Conservation (phyloP, 2,888 invertebrate species). For the Pasiphila rectangulata region DNA sequence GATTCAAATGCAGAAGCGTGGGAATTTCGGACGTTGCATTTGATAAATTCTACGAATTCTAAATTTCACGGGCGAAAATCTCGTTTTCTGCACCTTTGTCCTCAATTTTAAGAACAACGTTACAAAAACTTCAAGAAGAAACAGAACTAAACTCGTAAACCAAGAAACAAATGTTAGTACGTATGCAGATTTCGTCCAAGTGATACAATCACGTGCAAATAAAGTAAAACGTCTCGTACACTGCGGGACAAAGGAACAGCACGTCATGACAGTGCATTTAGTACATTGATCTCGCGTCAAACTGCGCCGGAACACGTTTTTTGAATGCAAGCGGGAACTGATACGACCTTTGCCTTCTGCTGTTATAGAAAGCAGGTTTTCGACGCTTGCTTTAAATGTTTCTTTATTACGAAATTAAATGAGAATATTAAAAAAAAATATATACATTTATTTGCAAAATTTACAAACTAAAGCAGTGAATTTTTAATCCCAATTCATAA, state of each 20-base stretch:
- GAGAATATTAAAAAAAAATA: too few species aligned
- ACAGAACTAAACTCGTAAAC: constrained; percentile 15
- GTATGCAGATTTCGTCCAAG: constrained; percentile 8
- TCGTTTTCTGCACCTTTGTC: not conserved
- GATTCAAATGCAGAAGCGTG: too few species aligned
- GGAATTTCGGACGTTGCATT: not conserved
- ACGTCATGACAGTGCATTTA: constrained; percentile 33
- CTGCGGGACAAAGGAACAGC: constrained; percentile 31
- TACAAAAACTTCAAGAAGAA: constrained; percentile 2
- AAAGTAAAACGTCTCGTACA: constrained; percentile 16
- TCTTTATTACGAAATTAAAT: too few species aligned
- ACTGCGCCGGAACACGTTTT: constrained; percentile 51
- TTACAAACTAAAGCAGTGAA: too few species aligned
- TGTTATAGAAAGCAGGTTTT: constrained; percentile 1
- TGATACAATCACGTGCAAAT: constrained; percentile 22
- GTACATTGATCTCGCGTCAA: constrained; percentile 49
- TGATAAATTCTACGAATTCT: not conserved
- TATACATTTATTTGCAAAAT: too few species aligned
- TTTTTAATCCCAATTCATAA: too few species aligned
- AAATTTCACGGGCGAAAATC: too few species aligned
- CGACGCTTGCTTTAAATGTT: not conserved
- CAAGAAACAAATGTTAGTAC: constrained; percentile 16
- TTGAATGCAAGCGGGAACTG: constrained; percentile 68
- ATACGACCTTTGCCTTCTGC: constrained; percentile 4
- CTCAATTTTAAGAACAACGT: not conserved